These are phyloP conservation scores for Erynnis tages DNA, from an alignment of 2,888 invertebrate species.

Conservation along the genomic window DNA sequence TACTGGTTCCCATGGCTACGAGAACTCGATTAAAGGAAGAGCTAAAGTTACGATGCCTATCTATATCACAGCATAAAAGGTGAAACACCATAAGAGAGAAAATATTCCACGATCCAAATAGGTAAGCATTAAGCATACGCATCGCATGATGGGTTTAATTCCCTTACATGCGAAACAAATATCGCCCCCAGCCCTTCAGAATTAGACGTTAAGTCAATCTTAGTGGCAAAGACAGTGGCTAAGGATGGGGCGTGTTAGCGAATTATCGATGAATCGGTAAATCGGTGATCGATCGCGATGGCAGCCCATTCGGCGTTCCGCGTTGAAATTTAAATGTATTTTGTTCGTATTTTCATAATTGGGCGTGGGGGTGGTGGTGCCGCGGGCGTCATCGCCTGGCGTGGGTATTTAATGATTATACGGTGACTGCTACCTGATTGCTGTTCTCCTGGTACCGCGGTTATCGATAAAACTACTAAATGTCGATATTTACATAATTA, in stretches of 20 bases:
- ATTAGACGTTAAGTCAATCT: constrained; percentile 20
- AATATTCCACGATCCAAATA: too few relatives aligned
- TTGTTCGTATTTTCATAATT: constrained; percentile 81
- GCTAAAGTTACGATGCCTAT: too few relatives aligned
- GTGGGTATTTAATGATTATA: constrained; percentile 81
- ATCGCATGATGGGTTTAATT: too few relatives aligned
- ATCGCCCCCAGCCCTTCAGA: not conserved
- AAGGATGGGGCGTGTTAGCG: constrained; percentile 24
- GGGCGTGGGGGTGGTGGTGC: constrained; percentile 61
- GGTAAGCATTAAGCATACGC: too few relatives aligned
- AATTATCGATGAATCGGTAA: constrained; percentile 36
- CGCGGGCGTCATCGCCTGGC: constrained; percentile 73
- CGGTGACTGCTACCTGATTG: constrained; percentile 81
- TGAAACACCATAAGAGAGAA: too few relatives aligned
- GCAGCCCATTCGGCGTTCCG: constrained; percentile 45
- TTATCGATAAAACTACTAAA: constrained; percentile 55
- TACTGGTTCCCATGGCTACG: too few relatives aligned
- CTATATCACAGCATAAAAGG: too few relatives aligned
- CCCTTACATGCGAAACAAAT: not conserved
- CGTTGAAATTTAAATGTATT: constrained; percentile 73
- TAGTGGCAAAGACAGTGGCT: constrained; percentile 13
- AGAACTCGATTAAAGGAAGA: too few relatives aligned
- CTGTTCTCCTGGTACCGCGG: constrained; percentile 55
- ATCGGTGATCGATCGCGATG: constrained; percentile 28
- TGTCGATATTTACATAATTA: constrained; percentile 31